Conservation (phyloP, 2,888 invertebrate genomes). For the Hermaeophaga mercurialis region DNA sequence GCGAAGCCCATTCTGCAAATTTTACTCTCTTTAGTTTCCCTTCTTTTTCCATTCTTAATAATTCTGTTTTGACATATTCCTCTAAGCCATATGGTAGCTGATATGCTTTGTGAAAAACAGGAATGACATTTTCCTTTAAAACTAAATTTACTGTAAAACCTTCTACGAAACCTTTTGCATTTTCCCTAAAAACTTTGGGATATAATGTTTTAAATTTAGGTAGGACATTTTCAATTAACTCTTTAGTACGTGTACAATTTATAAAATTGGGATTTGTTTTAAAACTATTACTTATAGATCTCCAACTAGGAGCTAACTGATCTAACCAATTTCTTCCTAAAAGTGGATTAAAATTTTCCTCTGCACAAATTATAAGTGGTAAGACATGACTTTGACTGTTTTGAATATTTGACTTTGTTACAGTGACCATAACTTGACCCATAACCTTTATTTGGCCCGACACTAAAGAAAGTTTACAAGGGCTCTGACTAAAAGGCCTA, state of each 20-base stretch:
- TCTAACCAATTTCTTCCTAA: not conserved
- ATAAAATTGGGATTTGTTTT: not conserved
- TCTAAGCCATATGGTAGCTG: not conserved
- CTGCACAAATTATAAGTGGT: not conserved
- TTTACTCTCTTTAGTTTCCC: constrained; percentile 1
- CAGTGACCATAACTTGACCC: not conserved
- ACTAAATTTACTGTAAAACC: constrained; percentile 3
- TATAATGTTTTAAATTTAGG: too few relatives aligned
- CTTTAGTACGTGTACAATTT: not conserved
- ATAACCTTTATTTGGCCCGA: not conserved
- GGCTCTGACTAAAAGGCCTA: not conserved
- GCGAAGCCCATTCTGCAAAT: not conserved
- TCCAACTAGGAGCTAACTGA: not conserved
- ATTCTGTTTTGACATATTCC: constrained; percentile 1
- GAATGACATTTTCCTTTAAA: not conserved
- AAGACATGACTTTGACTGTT: not conserved
- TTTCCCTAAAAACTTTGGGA: too few relatives aligned
- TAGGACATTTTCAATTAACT: too few relatives aligned
- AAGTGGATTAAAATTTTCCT: not conserved
- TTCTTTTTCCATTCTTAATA: constrained; percentile 4
- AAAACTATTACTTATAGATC: not conserved
- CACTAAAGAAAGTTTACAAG: not conserved
- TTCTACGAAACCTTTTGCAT: not conserved
- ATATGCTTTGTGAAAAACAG: constrained; percentile 11
- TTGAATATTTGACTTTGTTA: not conserved